Base-by-base conservation (phyloP, 2,888 invertebrate species). In the Eugnorisma glareosa region DNA sequence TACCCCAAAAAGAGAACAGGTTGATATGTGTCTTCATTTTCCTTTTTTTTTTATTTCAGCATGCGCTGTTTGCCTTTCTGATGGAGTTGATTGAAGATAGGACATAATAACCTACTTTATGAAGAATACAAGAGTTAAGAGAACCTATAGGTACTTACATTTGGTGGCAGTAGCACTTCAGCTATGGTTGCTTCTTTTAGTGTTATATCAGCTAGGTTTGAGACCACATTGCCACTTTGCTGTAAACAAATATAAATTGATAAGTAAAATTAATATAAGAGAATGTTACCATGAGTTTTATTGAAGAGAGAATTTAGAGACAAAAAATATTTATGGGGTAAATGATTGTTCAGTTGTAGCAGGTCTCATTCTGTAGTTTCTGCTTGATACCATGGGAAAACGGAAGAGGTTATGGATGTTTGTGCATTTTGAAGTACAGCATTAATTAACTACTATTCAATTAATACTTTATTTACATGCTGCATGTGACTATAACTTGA, bases 171-270 rank as follows among this genome's bases (percentile, higher is more conserved):
- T 70, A 90, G 90, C 66, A 93, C 86, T 63, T 94, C 93, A 21
- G 93, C 91, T 45, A 95, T 90, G 2, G 88, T 84, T 40, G 94
- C 88, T 84, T 96, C 96, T 85, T 90, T 94, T 37, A 96, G 82
- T 37, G 96, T 96, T 77, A 96, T 96, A 8, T 95, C 94, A 77
- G 94, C 91, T 67, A 95, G 90, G 59, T 94, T 93, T 13, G 90
- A 86, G 4, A 96, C 95, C 4, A 93, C 86, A 90, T 95, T 95
- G 7, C 91, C 90, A 84, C 94, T 94, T 57, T 90, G 93, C 96
- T 96, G 91, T 43, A 78, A 82, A 40, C 66, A 71, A 82, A 88
- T 93, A 67, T 48, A n/a, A n/a, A n/a, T 35, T 59, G 45, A 48
- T 73, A 64, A 51, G 28, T 68, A 64, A 31, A 75, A 66, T 37